Conservation (phyloP, 2,888 invertebrate species). For the Aplocera efformata region DNA sequence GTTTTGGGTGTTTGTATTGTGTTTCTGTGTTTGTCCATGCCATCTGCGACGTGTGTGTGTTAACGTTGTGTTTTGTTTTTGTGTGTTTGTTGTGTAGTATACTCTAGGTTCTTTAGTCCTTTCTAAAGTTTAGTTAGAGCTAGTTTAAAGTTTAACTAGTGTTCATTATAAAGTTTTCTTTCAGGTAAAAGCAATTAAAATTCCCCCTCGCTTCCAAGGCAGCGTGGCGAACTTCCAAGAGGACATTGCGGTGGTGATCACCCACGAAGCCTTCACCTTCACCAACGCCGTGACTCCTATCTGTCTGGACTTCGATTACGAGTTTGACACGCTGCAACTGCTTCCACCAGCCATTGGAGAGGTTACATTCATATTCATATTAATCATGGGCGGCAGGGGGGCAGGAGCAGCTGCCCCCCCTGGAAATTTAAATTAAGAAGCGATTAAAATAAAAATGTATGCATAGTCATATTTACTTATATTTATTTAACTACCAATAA, state of each 20-base stretch:
- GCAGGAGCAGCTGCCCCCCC: background rate
- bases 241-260: conserved; percentile 74
- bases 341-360: conserved; percentile 32
- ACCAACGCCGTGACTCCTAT: conserved; percentile 66
- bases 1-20: too few species aligned
- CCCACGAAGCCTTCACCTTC: conserved; percentile 57
- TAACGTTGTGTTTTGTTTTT: too few species aligned
- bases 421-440: too few species aligned
- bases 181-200: conserved; percentile 55
- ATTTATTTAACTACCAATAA: too few species aligned
- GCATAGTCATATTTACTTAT: too few species aligned
- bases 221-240: conserved; percentile 73
- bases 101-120: too few species aligned
- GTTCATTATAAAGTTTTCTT: background rate
- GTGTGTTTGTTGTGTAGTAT: too few species aligned
- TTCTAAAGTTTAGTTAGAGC: too few species aligned
- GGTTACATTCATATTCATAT: conserved; percentile 26
- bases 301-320: conserved; percentile 62
- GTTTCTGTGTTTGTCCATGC: too few species aligned
- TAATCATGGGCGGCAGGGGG: background rate
- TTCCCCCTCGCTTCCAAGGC: conserved; percentile 71
- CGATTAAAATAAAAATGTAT: too few species aligned
- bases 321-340: conserved; percentile 42
- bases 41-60: too few species aligned
- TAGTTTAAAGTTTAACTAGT: too few species aligned